Base-by-base conservation (phyloP, 2,113 vertebrate species). In the Eclectus roratus region DNA sequence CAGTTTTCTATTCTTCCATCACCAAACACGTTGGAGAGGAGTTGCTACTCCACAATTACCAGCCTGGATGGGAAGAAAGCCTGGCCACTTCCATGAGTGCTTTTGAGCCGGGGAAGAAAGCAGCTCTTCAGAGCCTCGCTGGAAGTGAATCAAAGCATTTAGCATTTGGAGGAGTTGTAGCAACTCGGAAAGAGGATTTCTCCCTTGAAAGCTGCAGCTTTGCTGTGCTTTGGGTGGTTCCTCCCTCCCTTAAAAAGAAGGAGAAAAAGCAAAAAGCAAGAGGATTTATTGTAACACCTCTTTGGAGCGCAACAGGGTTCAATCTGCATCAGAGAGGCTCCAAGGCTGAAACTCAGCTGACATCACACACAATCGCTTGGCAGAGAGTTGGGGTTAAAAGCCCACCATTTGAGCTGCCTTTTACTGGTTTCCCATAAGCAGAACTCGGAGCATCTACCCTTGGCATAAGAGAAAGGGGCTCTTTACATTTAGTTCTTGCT, bases 161-260 rank as follows among this genome's bases (percentile, higher is more conserved):
- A 43, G 65, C 55, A 0, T 39, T 81, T 46, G 27, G 35, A 86
- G 83, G 77, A 84, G 69, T 81, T 69, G 77, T 3, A 4, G 68
- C 84, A 80, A 71, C 61, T 88, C 85, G 77, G 23, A 41, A 92
- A 88, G 87, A 95, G 87, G 91, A 71, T 94, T 96, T 96, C 61
- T 49, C 55, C 93, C 87, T 85, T 74, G 24, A 71, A 80, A 96
- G 71, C 68, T 31, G 60, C 9, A 35, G 92, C 73, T 58, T 89
- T 71, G 65, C 18, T 69, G 80, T 3, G 43, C 28, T 50, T 65
- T 44, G 70, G 63, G 77, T 2, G 29, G 47, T 28, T 53, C 44
- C n/a, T 7, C 5, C 9, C 25, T 15, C 7, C 7, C 25, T 85
- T 28, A 43, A 23, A 70, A 53, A 70, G 15, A 33, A 56, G 69